These are phyloP conservation scores for Thaleichthys pacificus DNA, from an alignment of 2,797 vertebrate genomes.

Conservation along the genomic window DNA sequence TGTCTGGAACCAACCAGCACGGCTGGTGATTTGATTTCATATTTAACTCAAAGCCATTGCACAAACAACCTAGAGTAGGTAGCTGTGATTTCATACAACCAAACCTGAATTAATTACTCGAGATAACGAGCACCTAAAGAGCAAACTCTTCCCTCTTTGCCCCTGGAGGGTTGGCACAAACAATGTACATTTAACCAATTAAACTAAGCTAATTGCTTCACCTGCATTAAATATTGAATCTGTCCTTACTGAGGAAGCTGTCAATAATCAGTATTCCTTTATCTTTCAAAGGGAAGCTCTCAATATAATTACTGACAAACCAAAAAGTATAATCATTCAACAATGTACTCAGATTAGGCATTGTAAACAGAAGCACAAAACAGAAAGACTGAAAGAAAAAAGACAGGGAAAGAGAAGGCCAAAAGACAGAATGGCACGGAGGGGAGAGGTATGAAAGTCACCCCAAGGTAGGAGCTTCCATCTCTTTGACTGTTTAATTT, in stretches of 20 bases:
- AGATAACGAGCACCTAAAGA: background rate
- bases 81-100: too few species aligned
- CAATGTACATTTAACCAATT: slow-evolving; percentile 2
- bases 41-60: background rate
- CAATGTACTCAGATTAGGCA: too few species aligned
- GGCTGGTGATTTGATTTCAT: background rate
- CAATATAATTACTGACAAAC: background rate
- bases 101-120: slow-evolving; percentile 2
- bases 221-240: background rate
- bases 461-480: slow-evolving; percentile 48
- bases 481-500: slow-evolving; percentile 52
- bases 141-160: background rate
- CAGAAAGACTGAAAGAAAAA: background rate
- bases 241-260: background rate
- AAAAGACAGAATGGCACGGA: too few species aligned
- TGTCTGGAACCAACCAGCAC: too few species aligned
- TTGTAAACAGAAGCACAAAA: background rate
- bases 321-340: background rate
- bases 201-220: slow-evolving; percentile 16
- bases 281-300: background rate
- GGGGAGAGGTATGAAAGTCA: slow-evolving; percentile 44
- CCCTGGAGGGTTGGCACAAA: slow-evolving; percentile 6
- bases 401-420: too few species aligned
- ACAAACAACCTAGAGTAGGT: background rate
- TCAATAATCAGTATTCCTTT: background rate